A percentile compares a stretch with the other conserved stretches of the same genome.
phyloP scores from a whole-genome alignment of 2,888 invertebrate species.

The Lampropteryx suffumata region DNA sequence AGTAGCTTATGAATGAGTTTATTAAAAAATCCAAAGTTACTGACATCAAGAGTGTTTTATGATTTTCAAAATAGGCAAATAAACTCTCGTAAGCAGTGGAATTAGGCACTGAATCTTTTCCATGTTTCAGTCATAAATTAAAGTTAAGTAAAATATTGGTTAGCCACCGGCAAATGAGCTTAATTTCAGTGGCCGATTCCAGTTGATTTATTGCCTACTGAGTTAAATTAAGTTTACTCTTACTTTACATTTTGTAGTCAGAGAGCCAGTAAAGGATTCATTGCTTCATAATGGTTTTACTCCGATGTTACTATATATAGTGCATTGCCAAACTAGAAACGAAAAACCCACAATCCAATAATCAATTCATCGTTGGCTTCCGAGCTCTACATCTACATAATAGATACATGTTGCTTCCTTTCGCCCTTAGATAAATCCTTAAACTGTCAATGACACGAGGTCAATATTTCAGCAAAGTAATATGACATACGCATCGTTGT shows the following conservation, averaged over 20 bases:
- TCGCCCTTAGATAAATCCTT: slow-evolving; percentile 4
- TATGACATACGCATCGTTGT: not conserved
- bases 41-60: slow-evolving; percentile 4
- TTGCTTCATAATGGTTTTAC: no score
- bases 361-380: no score
- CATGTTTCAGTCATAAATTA: slow-evolving; percentile 30
- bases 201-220: slow-evolving; percentile 11
- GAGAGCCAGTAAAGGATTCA: no score
- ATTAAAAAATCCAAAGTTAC: slow-evolving; percentile 10
- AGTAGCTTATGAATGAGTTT: slow-evolving; percentile 7
- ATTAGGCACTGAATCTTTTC: slow-evolving; percentile 17
- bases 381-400: not conserved
- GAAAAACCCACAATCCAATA: no score
- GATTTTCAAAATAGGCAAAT: slow-evolving; percentile 1
- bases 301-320: no score
- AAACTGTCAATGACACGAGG: slow-evolving; percentile 9
- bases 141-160: slow-evolving; percentile 20
- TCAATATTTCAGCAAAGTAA: not conserved
- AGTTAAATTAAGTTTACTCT: slow-evolving; percentile 1
- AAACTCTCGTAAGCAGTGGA: not conserved
- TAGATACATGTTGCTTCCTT: not conserved
- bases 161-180: slow-evolving; percentile 23
- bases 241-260: not conserved
- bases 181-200: slow-evolving; percentile 18
- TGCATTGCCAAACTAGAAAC: no score